Percentiles rank a stretch among this genome's conserved stretches.
Evolutionary conservation across 2,113 vertebrate species (phyloP).

Genomic region (Ammodramus savannarum): DNA sequence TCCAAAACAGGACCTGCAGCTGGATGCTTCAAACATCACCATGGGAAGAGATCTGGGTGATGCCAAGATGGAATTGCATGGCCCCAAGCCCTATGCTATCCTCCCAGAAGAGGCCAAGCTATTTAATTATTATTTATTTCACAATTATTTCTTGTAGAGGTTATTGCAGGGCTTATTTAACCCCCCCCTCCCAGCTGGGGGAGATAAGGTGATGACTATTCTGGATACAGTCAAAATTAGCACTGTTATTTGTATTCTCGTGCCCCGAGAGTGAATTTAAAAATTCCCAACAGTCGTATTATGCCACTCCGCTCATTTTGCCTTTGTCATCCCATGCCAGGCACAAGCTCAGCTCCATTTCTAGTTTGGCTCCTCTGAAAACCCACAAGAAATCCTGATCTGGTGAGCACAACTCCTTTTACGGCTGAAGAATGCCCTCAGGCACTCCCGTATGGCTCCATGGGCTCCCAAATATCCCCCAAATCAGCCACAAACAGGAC

Average conservation of each 20-base stretch:
- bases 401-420: constrained; percentile 63
- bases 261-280: background rate
- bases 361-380: constrained; percentile 57
- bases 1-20: background rate
- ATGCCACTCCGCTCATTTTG: constrained; percentile 16
- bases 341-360: constrained; percentile 52
- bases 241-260: constrained; percentile 37
- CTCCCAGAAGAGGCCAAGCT: background rate
- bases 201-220: constrained; percentile 31
- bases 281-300: constrained; percentile 15
- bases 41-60: background rate
- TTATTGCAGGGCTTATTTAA: constrained; percentile 14
- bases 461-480: constrained; percentile 5
- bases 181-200: background rate
- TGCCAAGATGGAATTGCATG: accelerated
- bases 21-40: background rate
- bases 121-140: constrained; percentile 4
- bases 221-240: constrained; percentile 45
- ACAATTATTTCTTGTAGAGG: background rate
- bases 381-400: constrained; percentile 52
- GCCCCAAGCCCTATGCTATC: background rate
- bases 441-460: background rate
- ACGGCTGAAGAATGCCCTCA: constrained; percentile 59
- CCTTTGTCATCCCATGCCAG: constrained; percentile 44
- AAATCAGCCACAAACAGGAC: background rate